phyloP scores from a whole-genome alignment of 2,888 invertebrate species.

The Brenthis ino region DNA sequence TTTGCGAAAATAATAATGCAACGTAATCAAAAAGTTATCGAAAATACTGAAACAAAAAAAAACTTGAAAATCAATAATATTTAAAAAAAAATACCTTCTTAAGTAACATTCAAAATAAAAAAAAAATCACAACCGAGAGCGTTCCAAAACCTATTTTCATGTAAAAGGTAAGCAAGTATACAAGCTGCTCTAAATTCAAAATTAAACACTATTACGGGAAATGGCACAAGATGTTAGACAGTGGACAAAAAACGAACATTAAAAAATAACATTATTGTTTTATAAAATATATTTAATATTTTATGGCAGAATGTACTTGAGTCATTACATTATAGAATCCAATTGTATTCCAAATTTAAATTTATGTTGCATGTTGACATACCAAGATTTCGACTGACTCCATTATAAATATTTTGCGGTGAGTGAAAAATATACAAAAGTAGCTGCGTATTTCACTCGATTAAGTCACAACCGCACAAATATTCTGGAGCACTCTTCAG shows the following conservation, averaged over 20 bases:
- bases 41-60: conserved; percentile 4
- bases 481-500: conserved; percentile 35
- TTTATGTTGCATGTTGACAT: not conserved
- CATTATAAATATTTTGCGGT: conserved; percentile 26
- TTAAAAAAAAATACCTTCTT: conserved; percentile 19
- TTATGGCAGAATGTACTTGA: not conserved
- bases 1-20: not conserved
- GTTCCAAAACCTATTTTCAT: conserved; percentile 25
- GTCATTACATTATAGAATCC: not conserved
- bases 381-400: conserved; percentile 28
- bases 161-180: conserved; percentile 29
- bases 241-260: conserved; percentile 12
- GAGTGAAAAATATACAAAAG: conserved; percentile 27
- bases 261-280: conserved; percentile 5
- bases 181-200: conserved; percentile 28
- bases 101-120: conserved; percentile 29
- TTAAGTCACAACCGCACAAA: conserved; percentile 37
- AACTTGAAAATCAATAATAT: conserved; percentile 4
- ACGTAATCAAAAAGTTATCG: not conserved
- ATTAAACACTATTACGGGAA: conserved; percentile 27
- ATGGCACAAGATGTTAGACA: conserved; percentile 34
- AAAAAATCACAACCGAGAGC: conserved; percentile 34
- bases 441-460: conserved; percentile 30
- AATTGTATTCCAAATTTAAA: not conserved
- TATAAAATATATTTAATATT: not conserved